Percentiles rank a stretch among this genome's conserved stretches.
These are phyloP conservation scores for Thunnus thynnus DNA, from an alignment of 2,113 vertebrate genomes.

Conservation along the genomic window DNA sequence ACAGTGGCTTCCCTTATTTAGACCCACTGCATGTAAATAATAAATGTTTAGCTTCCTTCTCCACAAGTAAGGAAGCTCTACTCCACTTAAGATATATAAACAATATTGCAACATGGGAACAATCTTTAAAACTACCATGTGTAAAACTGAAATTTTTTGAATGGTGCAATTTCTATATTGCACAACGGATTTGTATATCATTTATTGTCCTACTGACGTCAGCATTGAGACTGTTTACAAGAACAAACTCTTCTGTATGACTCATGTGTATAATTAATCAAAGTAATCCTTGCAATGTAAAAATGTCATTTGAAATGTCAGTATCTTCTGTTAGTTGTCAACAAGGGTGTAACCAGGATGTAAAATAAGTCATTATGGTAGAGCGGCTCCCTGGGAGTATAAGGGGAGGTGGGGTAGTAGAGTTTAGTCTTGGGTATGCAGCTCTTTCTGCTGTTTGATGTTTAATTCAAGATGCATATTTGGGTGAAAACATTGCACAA, in stretches of 20 bases:
- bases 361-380: not conserved
- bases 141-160: not conserved
- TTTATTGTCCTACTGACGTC: not conserved
- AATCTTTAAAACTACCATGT: not conserved
- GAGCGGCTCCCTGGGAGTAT: not conserved
- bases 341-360: constrained; percentile 35
- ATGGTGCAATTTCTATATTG: not conserved
- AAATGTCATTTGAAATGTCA: not conserved
- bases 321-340: constrained; percentile 17
- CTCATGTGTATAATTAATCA: constrained; percentile 30
- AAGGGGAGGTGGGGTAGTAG: no score
- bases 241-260: not conserved
- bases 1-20: no score
- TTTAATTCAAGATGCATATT: not conserved
- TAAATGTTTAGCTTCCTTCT: not conserved
- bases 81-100: not conserved
- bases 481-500: not conserved
- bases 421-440: not conserved
- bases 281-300: not conserved
- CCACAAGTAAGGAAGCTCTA: not conserved
- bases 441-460: not conserved
- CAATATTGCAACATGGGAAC: not conserved
- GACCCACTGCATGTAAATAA: no score
- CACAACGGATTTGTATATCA: constrained; percentile 2
- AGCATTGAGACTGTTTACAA: constrained; percentile 5